Evolutionary conservation across 2,888 invertebrate genomes (phyloP).

Genomic region (Elysia crispata): DNA sequence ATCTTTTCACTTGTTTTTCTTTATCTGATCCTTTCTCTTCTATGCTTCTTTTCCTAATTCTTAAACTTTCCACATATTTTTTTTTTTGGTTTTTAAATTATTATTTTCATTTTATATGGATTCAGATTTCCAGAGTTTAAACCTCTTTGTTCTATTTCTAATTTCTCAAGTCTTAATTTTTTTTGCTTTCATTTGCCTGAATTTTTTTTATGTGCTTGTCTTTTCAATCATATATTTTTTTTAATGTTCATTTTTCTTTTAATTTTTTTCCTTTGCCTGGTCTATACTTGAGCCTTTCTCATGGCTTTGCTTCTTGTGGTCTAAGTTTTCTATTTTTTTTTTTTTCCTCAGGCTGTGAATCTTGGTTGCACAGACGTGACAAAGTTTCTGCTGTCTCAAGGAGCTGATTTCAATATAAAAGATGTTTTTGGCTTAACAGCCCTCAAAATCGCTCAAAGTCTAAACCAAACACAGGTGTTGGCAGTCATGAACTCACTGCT

Average conservation of each 20-base stretch:
- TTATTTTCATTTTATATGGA: no score
- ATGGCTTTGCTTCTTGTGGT: no score
- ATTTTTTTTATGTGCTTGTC: neutral
- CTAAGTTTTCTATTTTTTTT: no score
- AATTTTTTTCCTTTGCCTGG: neutral
- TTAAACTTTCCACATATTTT: no score
- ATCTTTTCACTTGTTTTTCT: no score
- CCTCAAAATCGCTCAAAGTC: conserved; percentile 42
- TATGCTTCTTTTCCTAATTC: no score
- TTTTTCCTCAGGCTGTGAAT: conserved; percentile 45
- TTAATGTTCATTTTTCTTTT: no score
- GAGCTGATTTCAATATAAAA: conserved; percentile 44
- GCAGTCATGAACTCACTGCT: conserved; percentile 15
- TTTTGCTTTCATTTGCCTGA: neutral
- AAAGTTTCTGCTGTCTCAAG: conserved; percentile 36
- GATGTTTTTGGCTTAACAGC: conserved; percentile 50
- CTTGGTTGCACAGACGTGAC: conserved; percentile 40
- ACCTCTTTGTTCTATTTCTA: no score
- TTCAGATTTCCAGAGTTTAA: no score
- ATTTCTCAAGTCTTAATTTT: neutral
- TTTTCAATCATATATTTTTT: neutral
- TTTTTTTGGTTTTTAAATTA: no score
- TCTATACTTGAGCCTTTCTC: neutral
- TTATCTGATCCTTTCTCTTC: no score
- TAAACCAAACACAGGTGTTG: conserved; percentile 24